Base-by-base conservation (phyloP, 2,888 invertebrate genomes). In the Hyposoter didymator region DNA sequence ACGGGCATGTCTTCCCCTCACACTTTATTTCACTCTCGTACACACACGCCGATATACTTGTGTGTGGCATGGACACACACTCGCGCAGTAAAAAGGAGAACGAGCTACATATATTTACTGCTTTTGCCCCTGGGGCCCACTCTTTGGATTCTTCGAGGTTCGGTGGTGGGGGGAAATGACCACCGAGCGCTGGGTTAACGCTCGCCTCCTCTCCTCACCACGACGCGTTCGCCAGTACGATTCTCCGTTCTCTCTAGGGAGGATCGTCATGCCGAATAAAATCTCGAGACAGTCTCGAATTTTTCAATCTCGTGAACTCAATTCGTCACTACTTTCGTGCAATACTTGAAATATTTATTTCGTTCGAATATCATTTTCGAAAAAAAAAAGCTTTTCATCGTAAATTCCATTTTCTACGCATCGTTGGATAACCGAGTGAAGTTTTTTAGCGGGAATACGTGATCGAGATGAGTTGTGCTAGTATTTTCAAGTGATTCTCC, bases 181-280 rank as follows among this genome's bases (percentile, higher is more conserved):
- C 66, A 76, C 79, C 59, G 75, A 72, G 75, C 82, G 82, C 28
- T 88, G 87, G 86, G 87, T 87, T 84, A 86, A 87, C 84, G 87
- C 84, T 87, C 87, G 75, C 70, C 43, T 66, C 28, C 84, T 87
- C 87, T 73, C 70, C 43, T 66, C 28, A 28, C 28, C 64, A 75
- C 72, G 64, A 73, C 78, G 73, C 70, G 49, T 52, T 49, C 74
- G 22, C 67, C 89, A 91, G 91, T 91, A 88, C 88, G 89, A 88
- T 88, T 89, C 89, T 84, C 87, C 82, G 88, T 87, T 88, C 89
- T 72, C 81, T 84, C 64, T 49, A 69, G 83, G 76, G 84, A 84
- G 88, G 85, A 74, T 86, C 84, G 89, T 88, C 87, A 90, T 90
- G 90, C 88, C 88, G 89, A 86, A 86, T 83, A 86, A 78, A 85